These are phyloP conservation scores for Atta colombica DNA, from an alignment of 1,140 invertebrate species.

Conservation along the genomic window DNA sequence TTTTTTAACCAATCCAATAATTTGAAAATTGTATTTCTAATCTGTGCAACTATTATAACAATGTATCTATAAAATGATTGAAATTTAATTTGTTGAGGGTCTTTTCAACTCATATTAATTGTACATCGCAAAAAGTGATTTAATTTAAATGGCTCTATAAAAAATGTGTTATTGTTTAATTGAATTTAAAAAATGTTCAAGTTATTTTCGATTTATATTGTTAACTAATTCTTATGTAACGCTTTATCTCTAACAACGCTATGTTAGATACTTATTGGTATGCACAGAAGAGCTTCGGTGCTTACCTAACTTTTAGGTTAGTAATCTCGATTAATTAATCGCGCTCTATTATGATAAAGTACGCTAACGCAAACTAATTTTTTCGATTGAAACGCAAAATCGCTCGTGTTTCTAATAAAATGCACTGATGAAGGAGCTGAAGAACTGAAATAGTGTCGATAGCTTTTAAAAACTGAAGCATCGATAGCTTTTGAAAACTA, in stretches of 20 bases:
- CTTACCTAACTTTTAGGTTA: not conserved
- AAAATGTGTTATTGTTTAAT: slow-evolving; percentile 1
- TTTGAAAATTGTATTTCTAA: not conserved
- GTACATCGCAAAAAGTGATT: not conserved
- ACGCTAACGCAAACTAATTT: slow-evolving; percentile 20
- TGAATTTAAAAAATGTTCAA: not conserved
- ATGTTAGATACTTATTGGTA: not conserved
- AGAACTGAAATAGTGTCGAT: slow-evolving; percentile 2
- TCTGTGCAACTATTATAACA: not conserved
- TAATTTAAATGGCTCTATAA: not conserved
- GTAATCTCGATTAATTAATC: slow-evolving; percentile 37
- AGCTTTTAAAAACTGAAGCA: slow-evolving; percentile 15
- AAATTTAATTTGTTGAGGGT: slow-evolving; percentile 6
- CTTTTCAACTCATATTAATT: not conserved
- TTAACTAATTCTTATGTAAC: slow-evolving; percentile 2
- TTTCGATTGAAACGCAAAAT: slow-evolving; percentile 33
- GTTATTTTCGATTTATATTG: not conserved
- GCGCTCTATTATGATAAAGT: slow-evolving; percentile 4
- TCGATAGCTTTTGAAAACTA: slow-evolving; percentile 15
- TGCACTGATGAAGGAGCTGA: not conserved
- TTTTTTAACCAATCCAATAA: no score
- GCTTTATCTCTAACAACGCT: not conserved
- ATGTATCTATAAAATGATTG: not conserved
- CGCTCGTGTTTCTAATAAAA: not conserved
- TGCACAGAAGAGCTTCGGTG: not conserved